Percentiles rank a stretch among this genome's conserved stretches.
Conservation (phyloP, 1,140 invertebrate species). For the Littorina saxatilis region DNA sequence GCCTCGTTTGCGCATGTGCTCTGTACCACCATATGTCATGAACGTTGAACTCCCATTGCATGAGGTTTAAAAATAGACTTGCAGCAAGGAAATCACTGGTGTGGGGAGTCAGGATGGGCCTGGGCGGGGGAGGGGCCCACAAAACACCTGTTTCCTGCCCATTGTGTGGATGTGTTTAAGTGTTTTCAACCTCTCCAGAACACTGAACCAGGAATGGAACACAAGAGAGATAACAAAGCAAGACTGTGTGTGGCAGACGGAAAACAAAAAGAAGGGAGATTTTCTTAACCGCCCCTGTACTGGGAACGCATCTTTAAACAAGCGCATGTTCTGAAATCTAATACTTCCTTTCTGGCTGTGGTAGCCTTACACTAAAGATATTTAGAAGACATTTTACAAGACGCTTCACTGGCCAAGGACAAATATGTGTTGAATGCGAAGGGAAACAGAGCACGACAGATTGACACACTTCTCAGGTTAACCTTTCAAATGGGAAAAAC, state of each 20-base stretch:
- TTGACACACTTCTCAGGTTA: too few relatives aligned
- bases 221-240: neutral
- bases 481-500: too few relatives aligned
- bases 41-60: neutral
- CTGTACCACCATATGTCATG: neutral
- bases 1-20: neutral
- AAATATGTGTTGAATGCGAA: too few relatives aligned
- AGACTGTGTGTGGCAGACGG: neutral
- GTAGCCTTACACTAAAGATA: too few relatives aligned
- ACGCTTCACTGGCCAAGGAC: too few relatives aligned
- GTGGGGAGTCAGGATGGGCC: neutral
- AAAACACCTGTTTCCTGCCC: neutral
- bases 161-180: neutral
- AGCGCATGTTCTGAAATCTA: too few relatives aligned
- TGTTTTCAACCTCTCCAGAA: neutral
- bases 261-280: too few relatives aligned
- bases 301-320: too few relatives aligned
- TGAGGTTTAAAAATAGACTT: slow-evolving; percentile 16
- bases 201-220: neutral
- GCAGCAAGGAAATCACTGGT: neutral
- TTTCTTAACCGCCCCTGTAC: too few relatives aligned
- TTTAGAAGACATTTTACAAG: too few relatives aligned
- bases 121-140: neutral
- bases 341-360: too few relatives aligned
- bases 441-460: too few relatives aligned